Base-by-base conservation (phyloP, 2,888 invertebrate genomes). In the Drosophila paracracens region DNA sequence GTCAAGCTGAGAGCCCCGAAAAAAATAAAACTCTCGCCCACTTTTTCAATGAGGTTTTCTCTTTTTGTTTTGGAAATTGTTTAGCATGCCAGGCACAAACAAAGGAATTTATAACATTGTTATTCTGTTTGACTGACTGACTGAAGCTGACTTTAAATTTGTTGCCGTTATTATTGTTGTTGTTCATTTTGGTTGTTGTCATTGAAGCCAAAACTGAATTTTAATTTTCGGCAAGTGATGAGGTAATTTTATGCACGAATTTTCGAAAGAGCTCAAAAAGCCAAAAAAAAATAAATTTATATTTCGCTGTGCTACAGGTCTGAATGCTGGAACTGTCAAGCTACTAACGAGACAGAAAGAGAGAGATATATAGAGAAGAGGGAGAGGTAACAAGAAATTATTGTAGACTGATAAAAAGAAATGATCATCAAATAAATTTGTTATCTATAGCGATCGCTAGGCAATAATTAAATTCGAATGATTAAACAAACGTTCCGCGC, bases 71-170 rank as follows among this genome's bases (percentile, higher is more conserved):
- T 70, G 66, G 40, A 83, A 85, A 85, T 78, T 79, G 76, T 83
- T 88, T 83, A 83, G 69, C 74, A 88, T 88, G 70, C 87, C 69
- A 75, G 66, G 71, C 90, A 82, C 90, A 88, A 59, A 88, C 79
- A 88, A 88, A 86, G 79, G 90, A 88, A 88, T 90, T 90, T 90
- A 90, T 83, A 79, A 75, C 82, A 82, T 78, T 89, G 76, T 74
- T 75, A 60, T 77, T 83, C 62, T 67, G 48, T 36, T 54, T 43
- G 63, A 33, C 53, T 65, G 63, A 33, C 53, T 65, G 59, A 63
- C 57, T 64, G 63, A 65, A 50, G 57, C 52, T 61, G 64, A 69
- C 46, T 75, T 18, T 54, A 13, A 27, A 27, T 54, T 54, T 38
- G 18, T 38, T 29, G 36, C 21, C 29, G 38, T 8, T 56, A 13